Evolutionary conservation across 2,797 vertebrate genomes (phyloP).

Genomic region (Pseudochirops cupreus): DNA sequence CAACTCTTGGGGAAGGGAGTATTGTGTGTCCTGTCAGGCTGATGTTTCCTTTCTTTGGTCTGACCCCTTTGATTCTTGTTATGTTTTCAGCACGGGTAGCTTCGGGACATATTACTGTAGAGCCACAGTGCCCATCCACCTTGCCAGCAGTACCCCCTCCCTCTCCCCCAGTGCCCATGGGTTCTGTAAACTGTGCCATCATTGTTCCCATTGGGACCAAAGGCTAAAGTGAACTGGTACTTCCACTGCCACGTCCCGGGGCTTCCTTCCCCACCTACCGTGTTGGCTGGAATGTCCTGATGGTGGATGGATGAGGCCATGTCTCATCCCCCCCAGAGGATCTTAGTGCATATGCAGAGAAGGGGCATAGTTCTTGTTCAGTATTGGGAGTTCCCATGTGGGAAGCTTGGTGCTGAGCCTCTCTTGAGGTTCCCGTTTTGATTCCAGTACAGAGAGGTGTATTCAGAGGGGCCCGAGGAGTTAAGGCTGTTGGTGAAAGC

Average conservation of each 20-base stretch:
- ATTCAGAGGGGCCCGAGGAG: not conserved
- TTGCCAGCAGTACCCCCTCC: conserved; percentile 43
- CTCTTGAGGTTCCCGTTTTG: conserved; percentile 41
- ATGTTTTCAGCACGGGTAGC: conserved; percentile 11
- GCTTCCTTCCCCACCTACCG: not conserved
- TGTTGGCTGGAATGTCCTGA: not conserved
- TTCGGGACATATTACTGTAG: conserved; percentile 22
- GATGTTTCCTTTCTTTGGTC: not conserved
- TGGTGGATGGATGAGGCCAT: not conserved
- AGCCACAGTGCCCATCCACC: conserved; percentile 48
- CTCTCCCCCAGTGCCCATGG: not conserved
- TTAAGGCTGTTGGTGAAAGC: not conserved
- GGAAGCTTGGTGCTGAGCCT: conserved; percentile 70
- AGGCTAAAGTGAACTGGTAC: not conserved
- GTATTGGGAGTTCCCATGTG: conserved; percentile 44
- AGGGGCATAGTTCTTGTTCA: conserved; percentile 51
- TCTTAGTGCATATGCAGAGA: not conserved
- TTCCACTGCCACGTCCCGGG: not conserved
- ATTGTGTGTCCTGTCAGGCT: not conserved
- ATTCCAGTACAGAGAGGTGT: not conserved
- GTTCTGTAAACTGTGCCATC: conserved; percentile 6
- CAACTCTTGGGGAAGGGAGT: not conserved
- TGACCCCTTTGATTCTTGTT: not conserved
- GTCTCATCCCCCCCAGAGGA: not conserved
- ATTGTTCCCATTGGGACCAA: not conserved